Conservation (phyloP, 2,888 invertebrate species). For the Macrostomum cliftonense region DNA sequence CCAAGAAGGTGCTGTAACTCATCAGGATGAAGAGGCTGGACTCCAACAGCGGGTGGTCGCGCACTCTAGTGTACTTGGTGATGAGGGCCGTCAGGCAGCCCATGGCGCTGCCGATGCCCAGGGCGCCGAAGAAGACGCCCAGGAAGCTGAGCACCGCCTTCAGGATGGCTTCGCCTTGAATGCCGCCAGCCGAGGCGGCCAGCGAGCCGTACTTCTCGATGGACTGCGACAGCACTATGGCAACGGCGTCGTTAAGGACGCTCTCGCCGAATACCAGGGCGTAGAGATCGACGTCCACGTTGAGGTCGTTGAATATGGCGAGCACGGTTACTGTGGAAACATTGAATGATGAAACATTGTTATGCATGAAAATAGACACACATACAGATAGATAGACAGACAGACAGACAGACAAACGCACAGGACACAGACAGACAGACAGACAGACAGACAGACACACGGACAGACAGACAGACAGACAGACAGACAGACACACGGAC, state of each 20-base stretch:
- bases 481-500: too few species aligned
- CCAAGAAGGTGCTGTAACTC: constrained; percentile 89
- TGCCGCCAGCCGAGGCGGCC: neutral
- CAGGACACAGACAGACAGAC: too few species aligned
- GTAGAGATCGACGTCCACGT: constrained; percentile 90
- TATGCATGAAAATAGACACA: too few species aligned
- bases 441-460: too few species aligned
- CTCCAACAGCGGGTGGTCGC: constrained; percentile 82
- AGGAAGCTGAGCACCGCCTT: constrained; percentile 72
- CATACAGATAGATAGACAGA: too few species aligned
- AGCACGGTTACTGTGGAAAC: constrained; percentile 55
- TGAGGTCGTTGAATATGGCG: constrained; percentile 84
- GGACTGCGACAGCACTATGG: constrained; percentile 81
- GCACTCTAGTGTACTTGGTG: constrained; percentile 48
- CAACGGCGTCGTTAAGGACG: constrained; percentile 92
- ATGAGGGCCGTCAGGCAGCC: constrained; percentile 81
- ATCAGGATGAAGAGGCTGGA: constrained; percentile 86
- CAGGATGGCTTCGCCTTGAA: constrained; percentile 47
- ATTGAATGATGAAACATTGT: neutral
- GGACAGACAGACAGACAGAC: too few species aligned
- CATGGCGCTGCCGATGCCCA: constrained; percentile 73
- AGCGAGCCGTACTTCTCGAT: constrained; percentile 8
- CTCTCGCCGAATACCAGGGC: constrained; percentile 96
- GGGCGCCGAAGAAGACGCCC: constrained; percentile 71
- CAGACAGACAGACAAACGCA: too few species aligned